Evolutionary conservation across 2,888 invertebrate genomes (phyloP), one percentile per base, ranked within the genome.

Genomic region (Poecilobothrus nobilitatus): DNA sequence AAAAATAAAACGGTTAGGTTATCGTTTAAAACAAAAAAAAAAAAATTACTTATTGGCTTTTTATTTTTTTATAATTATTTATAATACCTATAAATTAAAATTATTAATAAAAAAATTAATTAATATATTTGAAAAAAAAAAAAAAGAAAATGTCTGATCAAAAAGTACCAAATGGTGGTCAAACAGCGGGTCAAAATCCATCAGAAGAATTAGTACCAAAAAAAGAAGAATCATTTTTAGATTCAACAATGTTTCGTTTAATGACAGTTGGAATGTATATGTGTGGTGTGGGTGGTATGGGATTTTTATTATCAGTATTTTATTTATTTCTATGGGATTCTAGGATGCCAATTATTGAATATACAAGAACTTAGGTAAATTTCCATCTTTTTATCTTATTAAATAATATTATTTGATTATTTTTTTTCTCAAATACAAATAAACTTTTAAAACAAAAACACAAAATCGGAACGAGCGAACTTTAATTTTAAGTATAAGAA

Each of bases 321-420:
- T 78, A 80, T 72, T 71, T 80, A 1, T 80, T 80, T 71, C 76
- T 80, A 44, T 80, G 80, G 80, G 80, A 80, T 65, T 80, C 80
- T 3, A 75, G 77, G 37, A 80, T 80, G 80, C 80, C 80, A 53
- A 53, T 53, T 18, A 53, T 53, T 18, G 53, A 53, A 53, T 53
- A 53, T 53, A 53, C 53, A 18, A 53, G 18, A 53, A 53, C 15
- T 18, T 18, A 53, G 53, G 53, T 53, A 53, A 53, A 2, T 9
- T 34, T n/a, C n/a, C n/a, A n/a, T n/a, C n/a, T n/a, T n/a, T n/a
- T n/a, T n/a, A 44, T 10, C 6, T 44, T 44, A 44, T 3, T 44
- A 44, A 44, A 44, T 10, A 12, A 10, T 6, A 10, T 3, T 44
- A 3, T 44, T 9, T 3, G 12, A 44, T 10, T 44, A 44, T 37